Evolutionary conservation across 2,797 vertebrate genomes (phyloP).

Genomic region (Fringilla coelebs): DNA sequence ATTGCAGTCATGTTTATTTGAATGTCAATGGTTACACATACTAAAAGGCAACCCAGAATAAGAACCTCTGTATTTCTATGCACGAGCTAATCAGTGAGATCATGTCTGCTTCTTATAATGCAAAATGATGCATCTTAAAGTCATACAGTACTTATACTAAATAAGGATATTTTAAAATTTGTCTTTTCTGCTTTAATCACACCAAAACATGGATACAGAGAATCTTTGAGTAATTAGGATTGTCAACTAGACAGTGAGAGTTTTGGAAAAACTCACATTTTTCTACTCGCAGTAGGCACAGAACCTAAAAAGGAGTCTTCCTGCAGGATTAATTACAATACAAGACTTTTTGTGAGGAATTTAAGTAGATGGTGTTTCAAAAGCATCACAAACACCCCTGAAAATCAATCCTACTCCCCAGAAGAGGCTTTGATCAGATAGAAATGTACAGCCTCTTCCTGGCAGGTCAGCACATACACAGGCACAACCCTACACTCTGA

Average conservation of each 20-base stretch:
- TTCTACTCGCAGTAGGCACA: neutral
- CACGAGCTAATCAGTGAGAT: neutral
- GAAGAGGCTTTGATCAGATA: neutral
- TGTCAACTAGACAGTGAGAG: neutral
- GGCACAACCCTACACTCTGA: neutral
- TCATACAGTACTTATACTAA: neutral
- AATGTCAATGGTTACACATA: conserved; percentile 24
- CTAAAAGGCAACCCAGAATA: conserved; percentile 16
- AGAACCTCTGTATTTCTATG: neutral
- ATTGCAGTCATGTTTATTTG: conserved; percentile 48
- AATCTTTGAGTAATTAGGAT: neutral
- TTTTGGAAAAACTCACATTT: neutral
- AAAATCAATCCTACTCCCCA: neutral
- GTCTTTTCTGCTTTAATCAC: neutral
- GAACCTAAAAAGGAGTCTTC: neutral
- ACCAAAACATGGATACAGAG: neutral
- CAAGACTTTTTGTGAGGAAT: neutral
- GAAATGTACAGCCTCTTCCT: neutral
- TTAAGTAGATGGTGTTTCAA: neutral
- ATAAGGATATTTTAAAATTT: neutral
- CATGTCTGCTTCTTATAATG: neutral
- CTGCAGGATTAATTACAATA: neutral
- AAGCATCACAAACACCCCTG: neutral
- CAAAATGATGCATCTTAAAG: conserved; percentile 16
- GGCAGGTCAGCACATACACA: neutral